Evolutionary conservation across 2,888 invertebrate genomes (phyloP).

Genomic region (Cerceris ruficornis): DNA sequence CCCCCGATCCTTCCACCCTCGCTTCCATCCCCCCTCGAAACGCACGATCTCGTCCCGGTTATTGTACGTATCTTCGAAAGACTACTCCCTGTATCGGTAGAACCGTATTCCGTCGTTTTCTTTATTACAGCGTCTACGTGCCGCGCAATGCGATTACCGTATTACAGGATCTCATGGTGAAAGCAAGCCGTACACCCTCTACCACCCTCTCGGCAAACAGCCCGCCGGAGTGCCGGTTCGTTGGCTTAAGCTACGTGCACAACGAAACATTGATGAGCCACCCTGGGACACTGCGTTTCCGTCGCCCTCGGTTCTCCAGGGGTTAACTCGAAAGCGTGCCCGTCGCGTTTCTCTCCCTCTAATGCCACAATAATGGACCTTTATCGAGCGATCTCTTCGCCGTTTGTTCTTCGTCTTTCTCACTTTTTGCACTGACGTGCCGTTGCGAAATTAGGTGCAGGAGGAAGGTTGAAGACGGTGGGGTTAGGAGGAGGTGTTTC

Average conservation of each 20-base stretch:
- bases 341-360: no score
- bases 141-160: conserved; percentile 70
- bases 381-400: no score
- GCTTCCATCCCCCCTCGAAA: background rate
- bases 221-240: conserved; percentile 13
- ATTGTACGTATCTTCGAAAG: conserved; percentile 29
- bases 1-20: background rate
- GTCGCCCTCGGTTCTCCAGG: no score
- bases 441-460: no score
- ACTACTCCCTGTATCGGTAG: conserved; percentile 8
- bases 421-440: no score
- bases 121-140: conserved; percentile 73
- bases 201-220: conserved; percentile 33
- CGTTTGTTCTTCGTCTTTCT: no score
- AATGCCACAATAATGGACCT: no score
- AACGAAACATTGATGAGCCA: conserved; percentile 39
- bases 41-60: conserved; percentile 20
- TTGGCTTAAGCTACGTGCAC: conserved; percentile 25
- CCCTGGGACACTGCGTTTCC: background rate
- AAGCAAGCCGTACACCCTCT: background rate
- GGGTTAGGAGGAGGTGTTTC: no score
- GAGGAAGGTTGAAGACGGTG: no score
- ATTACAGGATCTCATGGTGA: conserved; percentile 52
- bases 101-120: conserved; percentile 58
- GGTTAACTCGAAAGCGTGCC: no score